Conservation (phyloP, 2,888 invertebrate genomes). For the Autographa gamma region DNA sequence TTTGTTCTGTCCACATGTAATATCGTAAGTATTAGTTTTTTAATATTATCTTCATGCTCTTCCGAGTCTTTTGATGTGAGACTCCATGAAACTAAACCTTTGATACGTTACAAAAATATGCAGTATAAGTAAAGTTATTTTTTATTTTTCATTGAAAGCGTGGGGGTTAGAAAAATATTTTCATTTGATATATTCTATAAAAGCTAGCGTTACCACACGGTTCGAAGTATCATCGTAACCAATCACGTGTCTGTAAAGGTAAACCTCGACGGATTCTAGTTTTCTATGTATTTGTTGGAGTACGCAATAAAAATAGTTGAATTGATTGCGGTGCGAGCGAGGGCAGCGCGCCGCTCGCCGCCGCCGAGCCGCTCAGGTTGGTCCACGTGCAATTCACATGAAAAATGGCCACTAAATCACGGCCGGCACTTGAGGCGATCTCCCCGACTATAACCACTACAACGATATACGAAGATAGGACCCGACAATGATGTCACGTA, state of each 20-base stretch:
- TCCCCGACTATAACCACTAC: slow-evolving; percentile 60
- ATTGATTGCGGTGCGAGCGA: slow-evolving; percentile 73
- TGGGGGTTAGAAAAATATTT: slow-evolving; percentile 20
- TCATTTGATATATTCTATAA: slow-evolving; percentile 24
- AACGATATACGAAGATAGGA: slow-evolving; percentile 56
- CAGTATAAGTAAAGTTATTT: slow-evolving; percentile 25
- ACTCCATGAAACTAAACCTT: slow-evolving; percentile 23
- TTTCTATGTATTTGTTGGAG: slow-evolving; percentile 62
- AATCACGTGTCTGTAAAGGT: slow-evolving; percentile 48
- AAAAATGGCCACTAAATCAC: slow-evolving; percentile 80
- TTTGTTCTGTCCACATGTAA: slow-evolving; percentile 36
- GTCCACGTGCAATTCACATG: slow-evolving; percentile 74
- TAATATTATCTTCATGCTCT: slow-evolving; percentile 32
- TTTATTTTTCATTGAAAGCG: slow-evolving; percentile 16
- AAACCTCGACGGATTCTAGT: slow-evolving; percentile 47
- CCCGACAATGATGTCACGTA: slow-evolving; percentile 62
- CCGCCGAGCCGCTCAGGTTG: slow-evolving; percentile 58
- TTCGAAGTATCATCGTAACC: slow-evolving; percentile 37
- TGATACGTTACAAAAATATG: slow-evolving; percentile 30
- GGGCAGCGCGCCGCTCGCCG: slow-evolving; percentile 57
- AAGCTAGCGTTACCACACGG: slow-evolving; percentile 15
- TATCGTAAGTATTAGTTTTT: slow-evolving; percentile 40
- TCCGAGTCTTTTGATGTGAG: slow-evolving; percentile 36
- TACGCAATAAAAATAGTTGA: slow-evolving; percentile 73
- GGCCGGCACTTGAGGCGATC: slow-evolving; percentile 68